Base-by-base conservation (phyloP, 2,113 vertebrate species). In the Nipponia nippon region DNA sequence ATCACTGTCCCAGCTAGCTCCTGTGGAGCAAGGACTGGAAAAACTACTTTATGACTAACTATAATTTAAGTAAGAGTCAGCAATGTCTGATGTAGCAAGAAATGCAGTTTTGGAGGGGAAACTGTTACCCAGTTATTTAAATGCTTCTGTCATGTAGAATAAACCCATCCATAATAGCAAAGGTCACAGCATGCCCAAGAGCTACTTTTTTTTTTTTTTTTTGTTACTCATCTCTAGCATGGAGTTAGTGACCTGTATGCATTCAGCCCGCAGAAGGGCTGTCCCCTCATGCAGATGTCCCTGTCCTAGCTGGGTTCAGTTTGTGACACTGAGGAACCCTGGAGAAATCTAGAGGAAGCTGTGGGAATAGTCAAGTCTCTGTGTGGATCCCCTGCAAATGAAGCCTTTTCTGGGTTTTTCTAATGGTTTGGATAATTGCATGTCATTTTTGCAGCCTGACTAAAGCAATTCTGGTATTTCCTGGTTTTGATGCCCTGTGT, bases 351-450 rank as follows among this genome's bases (percentile, higher is more conserved):
- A 56, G 59, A 62, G 71, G 34, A 23, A 79, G 32, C 92, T 42
- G 65, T 73, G 38, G 16, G n/a, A 78, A n/a, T 50, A n/a, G 79
- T 67, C 42, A 32, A 55, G 14, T 17, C 17, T 62, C 55, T 81
- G n/a, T 32, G 32, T 83, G 26, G 50, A 78, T 92, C 56, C 40
- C 49, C 23, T 90, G 47, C 49, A 73, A 77, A 78, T 63, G 26
- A 42, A 88, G 63, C 55, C 16, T 79, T 76, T 56, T n/a, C 36
- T 56, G 34, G 9, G 38, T 40, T 34, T 83, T 72, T 42, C 38
- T 97, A 83, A 93, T 92, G 82, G 77, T 95, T 94, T 93, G 77
- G 36, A 23, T 96, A 95, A 97, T 91, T 76, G 89, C 50, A 65
- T 71, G 27, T 42, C 46, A 87, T 62, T 96, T 98, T 77, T 84